Conservation (phyloP, 1,140 invertebrate genomes). For the Penaeus chinensis region DNA sequence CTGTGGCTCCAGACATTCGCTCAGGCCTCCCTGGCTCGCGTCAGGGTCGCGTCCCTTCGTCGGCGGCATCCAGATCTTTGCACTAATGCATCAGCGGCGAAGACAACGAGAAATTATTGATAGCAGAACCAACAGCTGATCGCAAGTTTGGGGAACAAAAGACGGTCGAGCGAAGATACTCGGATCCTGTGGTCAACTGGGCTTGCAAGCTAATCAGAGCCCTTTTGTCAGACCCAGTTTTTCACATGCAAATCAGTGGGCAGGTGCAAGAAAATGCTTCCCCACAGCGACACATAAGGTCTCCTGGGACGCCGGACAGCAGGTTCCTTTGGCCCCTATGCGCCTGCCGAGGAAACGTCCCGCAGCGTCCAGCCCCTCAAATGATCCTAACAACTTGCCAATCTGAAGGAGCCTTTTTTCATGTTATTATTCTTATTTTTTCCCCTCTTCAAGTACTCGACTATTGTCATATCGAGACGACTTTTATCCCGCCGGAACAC, state of each 20-base stretch:
- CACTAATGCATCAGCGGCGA: neutral
- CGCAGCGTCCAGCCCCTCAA: no score
- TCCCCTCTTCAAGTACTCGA: no score
- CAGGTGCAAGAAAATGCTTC: constrained; percentile 29
- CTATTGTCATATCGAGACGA: no score
- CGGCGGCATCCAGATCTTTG: no score
- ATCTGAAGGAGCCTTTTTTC: no score
- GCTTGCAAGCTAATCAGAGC: constrained; percentile 52
- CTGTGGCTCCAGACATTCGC: no score
- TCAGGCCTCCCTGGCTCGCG: no score
- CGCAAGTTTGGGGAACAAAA: constrained; percentile 16
- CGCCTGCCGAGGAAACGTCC: neutral
- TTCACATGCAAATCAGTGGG: constrained; percentile 53
- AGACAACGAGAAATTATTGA: constrained; percentile 3
- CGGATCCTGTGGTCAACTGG: constrained; percentile 24
- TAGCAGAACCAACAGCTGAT: neutral
- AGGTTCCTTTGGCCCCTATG: neutral
- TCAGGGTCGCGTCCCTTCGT: no score
- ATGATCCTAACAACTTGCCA: no score
- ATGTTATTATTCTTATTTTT: no score
- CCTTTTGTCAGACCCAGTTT: constrained; percentile 54
- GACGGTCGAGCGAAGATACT: constrained; percentile 29
- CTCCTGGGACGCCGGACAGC: neutral
- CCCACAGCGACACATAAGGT: constrained; percentile 27
- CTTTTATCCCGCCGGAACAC: no score